Conservation (phyloP, 1,140 invertebrate species). For the Scylla paramamosain region DNA sequence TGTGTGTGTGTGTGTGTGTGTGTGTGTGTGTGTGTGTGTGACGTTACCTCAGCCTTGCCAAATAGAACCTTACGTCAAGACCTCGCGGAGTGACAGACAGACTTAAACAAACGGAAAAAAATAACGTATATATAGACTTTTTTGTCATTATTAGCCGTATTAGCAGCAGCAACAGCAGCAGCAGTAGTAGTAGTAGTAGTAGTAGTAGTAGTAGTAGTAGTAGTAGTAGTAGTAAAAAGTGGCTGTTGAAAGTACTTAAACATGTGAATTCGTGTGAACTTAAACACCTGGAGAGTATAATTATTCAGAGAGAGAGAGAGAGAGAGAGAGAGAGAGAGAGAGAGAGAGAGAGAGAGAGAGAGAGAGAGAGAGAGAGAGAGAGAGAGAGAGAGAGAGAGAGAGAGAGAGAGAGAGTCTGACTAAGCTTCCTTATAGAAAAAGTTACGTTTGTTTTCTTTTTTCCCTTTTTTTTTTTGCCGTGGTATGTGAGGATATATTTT, state of each 20-base stretch:
- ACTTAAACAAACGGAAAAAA: not conserved
- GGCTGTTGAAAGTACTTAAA: too few species aligned
- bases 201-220: not conserved
- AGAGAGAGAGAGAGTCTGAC: not conserved
- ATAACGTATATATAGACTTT: not conserved
- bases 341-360: slow-evolving; percentile 31
- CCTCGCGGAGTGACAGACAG: not conserved
- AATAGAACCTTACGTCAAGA: not conserved
- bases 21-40: slow-evolving; percentile 46
- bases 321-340: not conserved
- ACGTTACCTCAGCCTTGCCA: not conserved
- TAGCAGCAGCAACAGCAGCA: not conserved
- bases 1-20: slow-evolving; percentile 48
- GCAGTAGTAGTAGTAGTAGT: slow-evolving; percentile 23
- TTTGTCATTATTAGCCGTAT: not conserved
- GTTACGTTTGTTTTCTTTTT: too few species aligned
- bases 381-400: slow-evolving; percentile 36
- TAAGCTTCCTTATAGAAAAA: too few species aligned
- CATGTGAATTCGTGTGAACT: too few species aligned
- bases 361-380: slow-evolving; percentile 31
- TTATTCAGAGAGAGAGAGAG: not conserved
- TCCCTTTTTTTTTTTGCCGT: too few species aligned
- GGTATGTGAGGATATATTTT: too few species aligned
- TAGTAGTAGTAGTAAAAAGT: not conserved
- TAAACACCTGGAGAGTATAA: not conserved